A percentile compares a stretch with the other conserved stretches of the same genome.
phyloP scores from a whole-genome alignment of 2,888 invertebrate species.

The Bedellia somnulentella region DNA sequence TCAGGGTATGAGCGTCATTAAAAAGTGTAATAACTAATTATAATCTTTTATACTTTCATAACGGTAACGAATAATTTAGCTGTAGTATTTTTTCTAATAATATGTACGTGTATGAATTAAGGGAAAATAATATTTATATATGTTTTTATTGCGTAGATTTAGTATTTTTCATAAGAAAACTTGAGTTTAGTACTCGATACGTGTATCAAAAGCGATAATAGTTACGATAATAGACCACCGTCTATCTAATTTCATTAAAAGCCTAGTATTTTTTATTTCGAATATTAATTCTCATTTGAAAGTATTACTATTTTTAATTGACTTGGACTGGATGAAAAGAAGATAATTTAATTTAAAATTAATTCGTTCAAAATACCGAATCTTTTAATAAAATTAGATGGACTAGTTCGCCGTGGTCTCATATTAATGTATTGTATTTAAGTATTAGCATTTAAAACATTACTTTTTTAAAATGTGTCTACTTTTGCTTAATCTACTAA shows the following conservation, averaged over 20 bases:
- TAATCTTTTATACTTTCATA: constrained; percentile 55
- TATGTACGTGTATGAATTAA: constrained; percentile 44
- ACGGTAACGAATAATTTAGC: constrained; percentile 46
- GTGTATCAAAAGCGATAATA: constrained; percentile 63
- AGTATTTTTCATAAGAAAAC: constrained; percentile 53
- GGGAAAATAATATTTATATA: constrained; percentile 35
- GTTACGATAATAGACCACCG: constrained; percentile 32
- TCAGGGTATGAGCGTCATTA: constrained; percentile 62
- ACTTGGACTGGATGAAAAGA: no score
- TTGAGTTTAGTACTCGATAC: constrained; percentile 32
- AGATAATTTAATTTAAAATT: no score
- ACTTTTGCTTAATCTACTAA: constrained; percentile 20
- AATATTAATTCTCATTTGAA: constrained; percentile 12
- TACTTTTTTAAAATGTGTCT: no score
- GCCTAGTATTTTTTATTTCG: constrained; percentile 7
- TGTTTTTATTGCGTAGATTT: constrained; percentile 53
- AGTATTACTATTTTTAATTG: no score
- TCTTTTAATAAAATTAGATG: constrained; percentile 27
- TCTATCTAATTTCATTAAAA: constrained; percentile 24
- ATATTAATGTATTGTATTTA: constrained; percentile 34
- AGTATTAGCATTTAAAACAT: constrained; percentile 16
- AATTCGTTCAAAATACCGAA: no score
- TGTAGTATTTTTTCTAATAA: constrained; percentile 39
- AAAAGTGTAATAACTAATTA: constrained; percentile 15
- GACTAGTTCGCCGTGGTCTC: constrained; percentile 22